Evolutionary conservation across 2,113 vertebrate species (phyloP).

Genomic region (Blennius ocellaris): DNA sequence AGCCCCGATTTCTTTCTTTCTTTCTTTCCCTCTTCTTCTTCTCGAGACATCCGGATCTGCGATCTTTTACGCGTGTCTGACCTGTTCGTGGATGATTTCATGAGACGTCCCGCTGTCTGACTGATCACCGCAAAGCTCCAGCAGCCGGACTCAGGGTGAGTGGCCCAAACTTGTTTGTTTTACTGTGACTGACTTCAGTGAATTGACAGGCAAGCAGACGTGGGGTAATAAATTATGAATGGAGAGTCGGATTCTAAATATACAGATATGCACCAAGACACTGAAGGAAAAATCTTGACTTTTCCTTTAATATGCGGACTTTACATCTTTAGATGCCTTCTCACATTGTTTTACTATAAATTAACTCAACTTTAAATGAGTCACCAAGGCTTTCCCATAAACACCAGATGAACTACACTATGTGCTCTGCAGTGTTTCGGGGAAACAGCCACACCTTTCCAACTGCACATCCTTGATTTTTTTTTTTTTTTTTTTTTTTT

Average conservation of each 20-base stretch:
- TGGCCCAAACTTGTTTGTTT: conserved; percentile 53
- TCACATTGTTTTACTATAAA: background rate
- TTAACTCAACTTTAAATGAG: background rate
- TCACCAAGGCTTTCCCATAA: conserved; percentile 5
- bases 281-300: background rate
- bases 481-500: too few relatives aligned
- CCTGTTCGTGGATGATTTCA: conserved; percentile 53
- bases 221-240: conserved; percentile 28
- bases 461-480: background rate
- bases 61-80: background rate
- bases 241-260: background rate
- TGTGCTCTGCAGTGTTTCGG: background rate
- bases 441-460: conserved; percentile 3
- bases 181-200: background rate
- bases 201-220: conserved; percentile 12
- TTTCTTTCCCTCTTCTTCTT: too few relatives aligned
- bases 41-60: conserved; percentile 8
- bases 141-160: conserved; percentile 71
- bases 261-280: background rate
- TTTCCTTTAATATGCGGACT: background rate
- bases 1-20: background rate
- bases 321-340: background rate
- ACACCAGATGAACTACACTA: too few relatives aligned
- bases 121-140: conserved; percentile 45
- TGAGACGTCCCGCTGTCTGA: conserved; percentile 24